Evolutionary conservation across 2,797 vertebrate genomes (phyloP).

Genomic region (Arrhamphus sclerolepis): DNA sequence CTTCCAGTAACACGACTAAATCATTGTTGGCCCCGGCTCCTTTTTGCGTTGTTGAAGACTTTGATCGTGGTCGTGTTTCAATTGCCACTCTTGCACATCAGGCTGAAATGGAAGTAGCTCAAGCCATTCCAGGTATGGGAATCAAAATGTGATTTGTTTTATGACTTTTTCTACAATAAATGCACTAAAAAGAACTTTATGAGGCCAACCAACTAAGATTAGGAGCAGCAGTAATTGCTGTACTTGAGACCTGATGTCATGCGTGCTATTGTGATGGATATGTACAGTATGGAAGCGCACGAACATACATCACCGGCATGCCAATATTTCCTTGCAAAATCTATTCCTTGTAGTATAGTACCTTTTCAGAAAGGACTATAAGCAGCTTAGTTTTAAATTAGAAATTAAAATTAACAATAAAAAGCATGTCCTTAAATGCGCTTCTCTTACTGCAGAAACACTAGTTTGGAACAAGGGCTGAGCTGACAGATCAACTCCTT

Average conservation of each 20-base stretch:
- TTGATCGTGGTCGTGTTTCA: slow-evolving; percentile 58
- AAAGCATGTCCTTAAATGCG: too few relatives aligned
- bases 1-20: slow-evolving; percentile 61
- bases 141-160: slow-evolving; percentile 51
- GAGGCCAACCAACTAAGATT: slow-evolving; percentile 1
- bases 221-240: neutral
- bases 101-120: slow-evolving; percentile 32
- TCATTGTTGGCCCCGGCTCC: slow-evolving; percentile 42
- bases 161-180: slow-evolving; percentile 38
- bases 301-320: too few relatives aligned
- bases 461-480: slow-evolving; percentile 26
- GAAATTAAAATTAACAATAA: too few relatives aligned
- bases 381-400: too few relatives aligned
- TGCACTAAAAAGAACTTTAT: slow-evolving; percentile 28
- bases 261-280: slow-evolving; percentile 6
- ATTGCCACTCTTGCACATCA: slow-evolving; percentile 54
- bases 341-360: too few relatives aligned
- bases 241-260: neutral
- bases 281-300: too few relatives aligned
- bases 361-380: too few relatives aligned
- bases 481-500: slow-evolving; percentile 43
- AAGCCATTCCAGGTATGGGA: slow-evolving; percentile 29
- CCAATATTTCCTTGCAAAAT: too few relatives aligned
- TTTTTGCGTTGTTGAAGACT: slow-evolving; percentile 55
- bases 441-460: slow-evolving; percentile 19